phyloP scores from a whole-genome alignment of 2,113 vertebrate genomes.

The Toxostoma redivivum region DNA sequence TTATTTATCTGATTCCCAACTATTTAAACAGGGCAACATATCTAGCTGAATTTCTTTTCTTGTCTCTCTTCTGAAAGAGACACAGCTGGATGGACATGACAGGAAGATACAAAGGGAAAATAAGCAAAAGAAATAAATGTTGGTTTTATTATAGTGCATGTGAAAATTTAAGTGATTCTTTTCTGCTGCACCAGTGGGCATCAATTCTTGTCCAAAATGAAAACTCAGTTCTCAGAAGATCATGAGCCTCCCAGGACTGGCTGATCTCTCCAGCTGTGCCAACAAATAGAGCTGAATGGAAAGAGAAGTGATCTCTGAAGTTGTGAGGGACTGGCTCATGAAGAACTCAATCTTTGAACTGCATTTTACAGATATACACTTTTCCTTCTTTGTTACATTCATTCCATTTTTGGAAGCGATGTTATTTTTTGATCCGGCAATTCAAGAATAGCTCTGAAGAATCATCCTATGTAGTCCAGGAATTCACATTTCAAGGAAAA shows the following conservation, averaged over 20 bases:
- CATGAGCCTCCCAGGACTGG: background rate
- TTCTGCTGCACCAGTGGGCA: background rate
- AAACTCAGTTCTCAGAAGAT: background rate
- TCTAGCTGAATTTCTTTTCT: background rate
- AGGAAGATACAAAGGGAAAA: background rate
- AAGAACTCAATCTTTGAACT: background rate
- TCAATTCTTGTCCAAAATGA: background rate
- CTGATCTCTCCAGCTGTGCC: background rate
- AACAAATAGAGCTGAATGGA: background rate
- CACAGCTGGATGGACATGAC: background rate
- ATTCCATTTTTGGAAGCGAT: background rate
- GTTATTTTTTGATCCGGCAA: background rate
- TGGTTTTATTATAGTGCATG: background rate
- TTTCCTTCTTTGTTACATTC: background rate
- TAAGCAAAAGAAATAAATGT: background rate
- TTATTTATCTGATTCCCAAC: background rate
- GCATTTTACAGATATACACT: background rate
- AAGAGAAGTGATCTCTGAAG: background rate
- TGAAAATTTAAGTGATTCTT: background rate
- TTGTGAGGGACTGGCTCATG: background rate
- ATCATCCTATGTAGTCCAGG: background rate
- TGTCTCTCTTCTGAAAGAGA: background rate
- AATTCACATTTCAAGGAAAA: background rate
- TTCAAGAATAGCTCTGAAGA: background rate
- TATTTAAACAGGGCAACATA: background rate